Conservation (phyloP, 2,888 invertebrate species). For the Cerastis leucographa region DNA sequence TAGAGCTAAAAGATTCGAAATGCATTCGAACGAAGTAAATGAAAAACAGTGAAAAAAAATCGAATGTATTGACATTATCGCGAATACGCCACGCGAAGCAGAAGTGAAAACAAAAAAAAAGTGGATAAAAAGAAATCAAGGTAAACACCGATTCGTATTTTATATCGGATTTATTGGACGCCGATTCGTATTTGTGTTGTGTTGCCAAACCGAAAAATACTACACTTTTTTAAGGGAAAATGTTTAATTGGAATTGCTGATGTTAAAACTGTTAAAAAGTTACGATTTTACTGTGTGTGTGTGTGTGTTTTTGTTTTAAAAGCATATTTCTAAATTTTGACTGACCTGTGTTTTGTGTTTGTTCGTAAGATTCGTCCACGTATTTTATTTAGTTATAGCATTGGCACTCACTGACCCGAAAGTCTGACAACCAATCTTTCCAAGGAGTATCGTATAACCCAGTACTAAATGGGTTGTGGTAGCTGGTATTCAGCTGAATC, state of each 20-base stretch:
- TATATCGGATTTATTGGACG: conserved; percentile 77
- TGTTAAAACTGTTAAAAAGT: conserved; percentile 35
- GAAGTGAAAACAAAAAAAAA: conserved; percentile 70
- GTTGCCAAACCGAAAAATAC: conserved; percentile 64
- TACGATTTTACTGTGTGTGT: conserved; percentile 17
- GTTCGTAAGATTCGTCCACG: neutral
- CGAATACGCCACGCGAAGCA: conserved; percentile 56
- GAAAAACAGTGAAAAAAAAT: conserved; percentile 21
- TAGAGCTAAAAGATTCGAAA: conserved; percentile 24
- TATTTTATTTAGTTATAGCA: neutral
- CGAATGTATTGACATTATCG: conserved; percentile 57
- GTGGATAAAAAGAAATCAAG: conserved; percentile 75
- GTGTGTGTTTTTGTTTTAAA: conserved; percentile 25
- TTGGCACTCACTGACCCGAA: neutral
- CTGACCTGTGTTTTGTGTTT: conserved; percentile 6
- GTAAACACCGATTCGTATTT: conserved; percentile 78
- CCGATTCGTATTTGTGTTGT: conserved; percentile 59
- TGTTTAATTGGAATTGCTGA: conserved; percentile 32
- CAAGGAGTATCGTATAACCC: neutral
- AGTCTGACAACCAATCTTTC: neutral
- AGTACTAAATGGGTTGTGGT: neutral
- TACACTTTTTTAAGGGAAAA: conserved; percentile 42
- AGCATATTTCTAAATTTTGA: conserved; percentile 22
- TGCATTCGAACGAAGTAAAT: neutral
- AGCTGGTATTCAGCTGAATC: too few relatives aligned